Evolutionary conservation across 2,797 vertebrate genomes (phyloP).

Genomic region (Staurois parvus): DNA sequence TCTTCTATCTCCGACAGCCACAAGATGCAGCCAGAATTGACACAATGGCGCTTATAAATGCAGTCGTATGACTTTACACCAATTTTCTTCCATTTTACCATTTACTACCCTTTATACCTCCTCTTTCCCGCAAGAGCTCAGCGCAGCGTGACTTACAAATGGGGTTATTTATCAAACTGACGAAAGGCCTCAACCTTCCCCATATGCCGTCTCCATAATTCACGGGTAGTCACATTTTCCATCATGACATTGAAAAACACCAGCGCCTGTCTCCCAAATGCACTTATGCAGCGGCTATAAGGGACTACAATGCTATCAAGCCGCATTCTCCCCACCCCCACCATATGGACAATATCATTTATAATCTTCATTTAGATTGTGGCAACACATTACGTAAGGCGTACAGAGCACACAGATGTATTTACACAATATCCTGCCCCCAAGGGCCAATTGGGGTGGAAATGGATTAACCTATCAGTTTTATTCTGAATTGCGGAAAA

Average conservation of each 20-base stretch:
- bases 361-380: no score
- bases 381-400: no score
- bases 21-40: not conserved
- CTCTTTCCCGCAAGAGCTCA: not conserved
- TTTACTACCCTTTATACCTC: conserved; percentile 18
- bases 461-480: no score
- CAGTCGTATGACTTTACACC: conserved; percentile 13
- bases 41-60: conserved; percentile 11
- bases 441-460: no score
- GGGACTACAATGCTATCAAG: no score
- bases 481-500: no score
- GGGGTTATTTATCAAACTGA: conserved; percentile 47
- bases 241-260: conserved; percentile 26
- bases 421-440: no score
- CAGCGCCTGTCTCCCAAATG: not conserved
- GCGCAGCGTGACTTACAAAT: conserved; percentile 35
- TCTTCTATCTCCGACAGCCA: not conserved
- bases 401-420: no score
- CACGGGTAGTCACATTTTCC: conserved; percentile 41
- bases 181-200: conserved; percentile 13
- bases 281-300: not conserved
- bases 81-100: conserved; percentile 36
- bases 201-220: conserved; percentile 27
- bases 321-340: no score
- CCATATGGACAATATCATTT: no score